Percentiles rank a stretch among this genome's conserved stretches.
These are phyloP conservation scores for Circaetus cinerascens DNA, from an alignment of 2,113 vertebrate genomes.

Conservation along the genomic window DNA sequence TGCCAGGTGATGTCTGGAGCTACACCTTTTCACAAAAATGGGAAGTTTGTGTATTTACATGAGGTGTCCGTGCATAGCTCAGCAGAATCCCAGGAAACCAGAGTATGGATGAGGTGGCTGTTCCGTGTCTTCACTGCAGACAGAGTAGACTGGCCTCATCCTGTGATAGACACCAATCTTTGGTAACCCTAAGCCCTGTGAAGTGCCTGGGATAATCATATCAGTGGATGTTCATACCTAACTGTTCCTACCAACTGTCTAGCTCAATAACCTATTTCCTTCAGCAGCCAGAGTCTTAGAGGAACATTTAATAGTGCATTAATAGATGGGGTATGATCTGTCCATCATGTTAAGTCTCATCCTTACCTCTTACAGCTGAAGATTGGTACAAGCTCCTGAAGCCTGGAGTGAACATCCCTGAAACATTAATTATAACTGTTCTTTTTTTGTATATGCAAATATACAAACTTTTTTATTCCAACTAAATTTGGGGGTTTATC, in stretches of 20 bases:
- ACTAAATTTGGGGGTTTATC: background rate
- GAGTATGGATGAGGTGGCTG: background rate
- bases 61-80: background rate
- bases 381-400: background rate
- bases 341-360: background rate
- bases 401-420: background rate
- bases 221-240: background rate
- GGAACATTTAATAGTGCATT: background rate
- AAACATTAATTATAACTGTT: background rate
- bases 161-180: background rate
- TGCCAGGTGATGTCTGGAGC: background rate
- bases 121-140: background rate
- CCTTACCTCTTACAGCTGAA: background rate
- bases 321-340: background rate
- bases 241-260: background rate
- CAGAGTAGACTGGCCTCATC: background rate
- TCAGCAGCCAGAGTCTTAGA: background rate
- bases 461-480: background rate
- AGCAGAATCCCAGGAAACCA: background rate
- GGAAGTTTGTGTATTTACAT: background rate
- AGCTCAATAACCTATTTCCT: background rate
- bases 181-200: background rate
- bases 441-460: background rate
- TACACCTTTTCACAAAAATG: background rate
- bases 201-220: background rate